Conservation (phyloP, 1,140 invertebrate genomes). For the Tachypleus tridentatus region DNA sequence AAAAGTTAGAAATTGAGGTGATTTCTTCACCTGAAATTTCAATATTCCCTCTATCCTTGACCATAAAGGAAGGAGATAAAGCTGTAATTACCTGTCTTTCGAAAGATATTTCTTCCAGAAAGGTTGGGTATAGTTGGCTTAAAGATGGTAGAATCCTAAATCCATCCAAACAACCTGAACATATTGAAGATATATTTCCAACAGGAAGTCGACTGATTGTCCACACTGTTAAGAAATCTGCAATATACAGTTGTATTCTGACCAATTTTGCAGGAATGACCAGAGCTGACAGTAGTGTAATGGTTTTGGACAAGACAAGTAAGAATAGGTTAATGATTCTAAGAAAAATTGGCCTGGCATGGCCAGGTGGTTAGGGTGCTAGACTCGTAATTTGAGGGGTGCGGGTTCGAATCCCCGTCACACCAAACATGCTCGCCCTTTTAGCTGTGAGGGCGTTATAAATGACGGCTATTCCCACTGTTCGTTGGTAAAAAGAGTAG, state of each 20-base stretch:
- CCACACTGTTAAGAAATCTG: slow-evolving; percentile 10
- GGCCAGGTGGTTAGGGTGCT: too few relatives aligned
- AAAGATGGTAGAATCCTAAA: slow-evolving; percentile 22
- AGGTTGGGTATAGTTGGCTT: slow-evolving; percentile 23
- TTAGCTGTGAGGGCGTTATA: too few relatives aligned
- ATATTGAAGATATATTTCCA: slow-evolving; percentile 24
- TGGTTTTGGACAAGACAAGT: slow-evolving; percentile 13
- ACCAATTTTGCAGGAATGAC: slow-evolving; percentile 14
- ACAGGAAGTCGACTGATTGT: slow-evolving; percentile 20
- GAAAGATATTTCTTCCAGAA: not conserved
- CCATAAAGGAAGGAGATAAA: slow-evolving; percentile 14
- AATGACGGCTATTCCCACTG: too few relatives aligned
- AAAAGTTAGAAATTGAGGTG: slow-evolving; percentile 11
- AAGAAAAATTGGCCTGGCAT: too few relatives aligned
- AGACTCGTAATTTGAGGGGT: too few relatives aligned
- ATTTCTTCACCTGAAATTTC: slow-evolving; percentile 8
- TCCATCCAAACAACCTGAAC: slow-evolving; percentile 16
- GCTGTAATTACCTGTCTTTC: slow-evolving; percentile 21
- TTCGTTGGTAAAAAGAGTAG: too few relatives aligned
- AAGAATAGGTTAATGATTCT: too few relatives aligned
- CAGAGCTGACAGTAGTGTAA: slow-evolving; percentile 14
- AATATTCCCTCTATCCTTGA: slow-evolving; percentile 16
- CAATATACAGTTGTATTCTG: slow-evolving; percentile 22
- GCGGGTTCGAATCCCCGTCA: too few relatives aligned
- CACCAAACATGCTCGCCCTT: too few relatives aligned